These are phyloP conservation scores for Phallusia fumigata DNA, from an alignment of 23 tunicate species.

Conservation along the genomic window DNA sequence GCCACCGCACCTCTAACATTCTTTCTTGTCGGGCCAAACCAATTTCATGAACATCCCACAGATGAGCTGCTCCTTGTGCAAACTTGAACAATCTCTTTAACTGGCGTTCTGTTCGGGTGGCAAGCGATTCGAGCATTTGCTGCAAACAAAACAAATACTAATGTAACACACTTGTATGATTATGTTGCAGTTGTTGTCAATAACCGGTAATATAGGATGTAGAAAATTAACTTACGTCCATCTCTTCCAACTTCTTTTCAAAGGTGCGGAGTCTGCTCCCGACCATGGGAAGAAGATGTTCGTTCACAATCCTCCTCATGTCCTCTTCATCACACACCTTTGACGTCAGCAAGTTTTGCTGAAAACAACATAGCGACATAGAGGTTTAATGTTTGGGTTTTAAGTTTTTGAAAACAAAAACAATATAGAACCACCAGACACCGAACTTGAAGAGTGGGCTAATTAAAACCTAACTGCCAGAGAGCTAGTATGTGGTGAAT, in stretches of 20 bases:
- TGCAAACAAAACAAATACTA: background rate
- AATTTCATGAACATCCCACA: constrained; percentile 90
- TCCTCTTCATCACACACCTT: constrained; percentile 81
- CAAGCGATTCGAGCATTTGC: constrained; percentile 65
- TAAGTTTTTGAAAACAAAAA: too few species aligned
- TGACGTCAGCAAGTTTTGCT: constrained; percentile 78
- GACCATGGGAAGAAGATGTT: constrained; percentile 76
- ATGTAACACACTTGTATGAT: too few species aligned
- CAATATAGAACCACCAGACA: too few species aligned
- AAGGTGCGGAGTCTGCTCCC: constrained; percentile 63
- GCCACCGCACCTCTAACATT: constrained; percentile 46
- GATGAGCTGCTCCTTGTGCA: constrained; percentile 84
- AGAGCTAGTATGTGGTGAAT: too few species aligned
- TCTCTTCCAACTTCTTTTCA: constrained; percentile 59
- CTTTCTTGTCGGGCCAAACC: constrained; percentile 80
- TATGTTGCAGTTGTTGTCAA: too few species aligned
- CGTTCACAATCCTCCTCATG: constrained; percentile 76
- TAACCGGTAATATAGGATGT: too few species aligned
- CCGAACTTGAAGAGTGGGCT: too few species aligned
- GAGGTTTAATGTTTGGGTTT: too few species aligned
- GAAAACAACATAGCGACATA: background rate
- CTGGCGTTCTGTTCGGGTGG: constrained; percentile 49
- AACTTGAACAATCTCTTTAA: constrained; percentile 62
- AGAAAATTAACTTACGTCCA: constrained; percentile 83
- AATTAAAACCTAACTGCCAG: too few species aligned